Evolutionary conservation across 2,797 vertebrate genomes (phyloP).

Genomic region (Chaetophractus vellerosus): DNA sequence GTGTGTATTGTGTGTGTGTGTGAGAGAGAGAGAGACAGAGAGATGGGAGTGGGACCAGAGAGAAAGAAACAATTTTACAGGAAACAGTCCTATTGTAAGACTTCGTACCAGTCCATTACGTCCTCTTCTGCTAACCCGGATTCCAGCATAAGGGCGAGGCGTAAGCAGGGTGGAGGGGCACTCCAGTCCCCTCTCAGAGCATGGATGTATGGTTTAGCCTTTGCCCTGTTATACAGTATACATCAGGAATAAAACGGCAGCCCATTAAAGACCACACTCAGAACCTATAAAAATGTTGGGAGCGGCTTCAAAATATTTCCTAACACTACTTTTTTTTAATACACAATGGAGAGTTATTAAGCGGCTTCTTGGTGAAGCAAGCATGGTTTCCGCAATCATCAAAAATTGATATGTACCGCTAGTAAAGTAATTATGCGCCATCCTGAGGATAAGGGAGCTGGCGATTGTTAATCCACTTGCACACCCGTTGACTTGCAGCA

Average conservation of each 20-base stretch:
- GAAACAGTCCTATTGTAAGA: neutral
- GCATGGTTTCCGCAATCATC: slow-evolving; percentile 92
- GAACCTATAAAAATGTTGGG: slow-evolving; percentile 85
- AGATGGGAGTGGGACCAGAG: no score
- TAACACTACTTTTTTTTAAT: slow-evolving; percentile 89
- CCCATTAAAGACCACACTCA: slow-evolving; percentile 73
- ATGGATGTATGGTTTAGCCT: slow-evolving; percentile 42
- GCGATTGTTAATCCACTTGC: slow-evolving; percentile 93
- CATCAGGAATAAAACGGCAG: slow-evolving; percentile 73
- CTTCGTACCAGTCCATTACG: neutral
- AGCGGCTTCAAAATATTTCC: slow-evolving; percentile 89
- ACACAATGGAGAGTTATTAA: slow-evolving; percentile 92
- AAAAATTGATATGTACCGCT: slow-evolving; percentile 93
- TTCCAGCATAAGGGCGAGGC: neutral
- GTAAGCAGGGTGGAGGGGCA: neutral
- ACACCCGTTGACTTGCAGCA: slow-evolving; percentile 93
- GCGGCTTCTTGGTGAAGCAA: slow-evolving; percentile 91
- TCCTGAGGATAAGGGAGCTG: slow-evolving; percentile 91
- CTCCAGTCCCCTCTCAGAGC: neutral
- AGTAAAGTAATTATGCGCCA: slow-evolving; percentile 93
- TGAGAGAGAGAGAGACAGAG: neutral
- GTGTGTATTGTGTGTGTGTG: neutral
- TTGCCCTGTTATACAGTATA: slow-evolving; percentile 81
- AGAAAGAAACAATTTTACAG: neutral
- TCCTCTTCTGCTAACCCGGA: neutral